A percentile compares a stretch with the other conserved stretches of the same genome.
phyloP scores from a whole-genome alignment of 2,113 vertebrate species.

The Psilopogon haemacephalus region DNA sequence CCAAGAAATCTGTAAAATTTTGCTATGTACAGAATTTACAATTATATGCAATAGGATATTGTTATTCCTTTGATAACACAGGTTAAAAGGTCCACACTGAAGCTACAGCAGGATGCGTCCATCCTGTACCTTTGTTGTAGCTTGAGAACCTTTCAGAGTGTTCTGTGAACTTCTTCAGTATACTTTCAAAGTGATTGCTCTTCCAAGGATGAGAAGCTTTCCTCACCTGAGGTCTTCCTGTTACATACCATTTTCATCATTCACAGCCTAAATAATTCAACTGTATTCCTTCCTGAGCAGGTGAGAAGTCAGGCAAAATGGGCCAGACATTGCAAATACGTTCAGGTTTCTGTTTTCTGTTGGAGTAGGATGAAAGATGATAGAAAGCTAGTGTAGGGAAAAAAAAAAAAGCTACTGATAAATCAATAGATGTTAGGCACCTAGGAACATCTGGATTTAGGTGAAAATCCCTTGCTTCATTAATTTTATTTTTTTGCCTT shows the following conservation, averaged over 20 bases:
- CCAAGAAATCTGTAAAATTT: conserved; percentile 3
- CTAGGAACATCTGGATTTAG: not conserved
- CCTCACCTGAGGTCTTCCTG: not conserved
- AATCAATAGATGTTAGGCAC: not conserved
- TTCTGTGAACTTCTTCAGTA: not conserved
- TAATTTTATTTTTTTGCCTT: not conserved
- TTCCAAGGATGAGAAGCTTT: not conserved
- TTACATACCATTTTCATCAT: not conserved
- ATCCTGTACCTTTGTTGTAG: not conserved
- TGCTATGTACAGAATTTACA: conserved; percentile 62
- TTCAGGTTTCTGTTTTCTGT: not conserved
- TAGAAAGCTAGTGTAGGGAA: not conserved
- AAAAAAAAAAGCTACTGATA: not conserved
- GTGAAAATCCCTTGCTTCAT: not conserved
- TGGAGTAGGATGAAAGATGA: not conserved
- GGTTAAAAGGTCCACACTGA: not conserved
- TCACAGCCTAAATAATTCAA: not conserved
- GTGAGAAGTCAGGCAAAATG: not conserved
- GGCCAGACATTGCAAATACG: not conserved
- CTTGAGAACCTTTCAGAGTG: not conserved
- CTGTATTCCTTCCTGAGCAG: not conserved
- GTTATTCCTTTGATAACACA: not conserved
- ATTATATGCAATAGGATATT: conserved; percentile 1
- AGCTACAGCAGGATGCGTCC: not conserved
- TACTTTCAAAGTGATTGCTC: not conserved